Evolutionary conservation across 2,797 vertebrate species (phyloP), one percentile per base, ranked within the genome.

Genomic region (Phaenicophaeus curvirostris): DNA sequence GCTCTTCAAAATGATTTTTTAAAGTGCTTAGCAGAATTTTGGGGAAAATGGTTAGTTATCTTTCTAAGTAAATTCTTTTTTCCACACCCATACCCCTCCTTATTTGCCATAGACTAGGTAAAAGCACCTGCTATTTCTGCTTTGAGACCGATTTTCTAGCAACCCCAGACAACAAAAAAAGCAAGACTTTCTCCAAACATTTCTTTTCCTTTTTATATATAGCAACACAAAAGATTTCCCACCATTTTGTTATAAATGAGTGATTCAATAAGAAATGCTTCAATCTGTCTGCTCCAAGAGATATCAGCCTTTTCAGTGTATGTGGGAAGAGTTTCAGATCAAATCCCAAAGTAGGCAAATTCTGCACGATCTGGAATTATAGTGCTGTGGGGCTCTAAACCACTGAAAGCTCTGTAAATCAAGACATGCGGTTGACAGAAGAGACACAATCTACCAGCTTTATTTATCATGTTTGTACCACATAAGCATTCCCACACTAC

Each of bases 401-500:
- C 41, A 58, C 33, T 28, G 54, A 84, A 86, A 84, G 55, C 13
- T 69, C 51, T 57, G 42, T 73, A 93, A 91, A 91, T 87, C 79
- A 89, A 85, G 76, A 76, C 39, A 69, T 30, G 78, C 78, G 89
- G 58, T 9, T 89, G 82, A 87, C 48, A 62, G 69, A 94, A 83
- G 25, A 83, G 51, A 75, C 20, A 48, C 27, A 69, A 61, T 27
- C 58, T 69, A 62, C 28, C 39, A 57, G 51, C 51, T 92, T 93
- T n/a, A 66, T 90, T 90, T 87, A 55, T 82, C 80, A 59, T 18
- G 14, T 46, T 54, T 62, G 61, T 57, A 54, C 21, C 2, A 3
- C 75, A 28, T 10, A 30, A 92, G 18, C 35, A 69, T 61, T 85
- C 33, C 73, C 66, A 63, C 13, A 55, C 46, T 58, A 87, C 27